A percentile compares a stretch with the other conserved stretches of the same genome.
These are phyloP conservation scores for Stichodactyla mertensii DNA, from an alignment of 64 coral and sea anemone species.

Conservation along the genomic window DNA sequence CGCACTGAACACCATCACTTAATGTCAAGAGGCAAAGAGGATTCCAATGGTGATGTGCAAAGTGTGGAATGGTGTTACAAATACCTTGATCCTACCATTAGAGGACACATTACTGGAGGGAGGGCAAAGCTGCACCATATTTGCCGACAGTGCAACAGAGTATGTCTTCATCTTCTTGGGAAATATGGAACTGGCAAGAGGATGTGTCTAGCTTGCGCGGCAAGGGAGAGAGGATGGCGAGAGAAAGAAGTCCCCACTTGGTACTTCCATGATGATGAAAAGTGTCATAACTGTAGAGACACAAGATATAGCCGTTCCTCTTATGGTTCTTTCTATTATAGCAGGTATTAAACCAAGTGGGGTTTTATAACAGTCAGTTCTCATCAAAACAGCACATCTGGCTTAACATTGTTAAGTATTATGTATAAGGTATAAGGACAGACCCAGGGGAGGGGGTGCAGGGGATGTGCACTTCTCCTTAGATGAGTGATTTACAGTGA, in stretches of 20 bases:
- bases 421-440: too few relatives aligned
- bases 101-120: not conserved
- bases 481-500: too few relatives aligned
- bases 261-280: not conserved
- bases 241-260: not conserved
- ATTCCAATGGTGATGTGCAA: not conserved
- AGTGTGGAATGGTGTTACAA: not conserved
- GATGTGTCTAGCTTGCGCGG: not conserved
- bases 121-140: not conserved
- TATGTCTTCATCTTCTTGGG: slow-evolving; percentile 16
- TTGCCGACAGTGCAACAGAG: not conserved
- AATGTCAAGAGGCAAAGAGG: not conserved
- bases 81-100: not conserved
- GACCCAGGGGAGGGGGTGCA: too few relatives aligned
- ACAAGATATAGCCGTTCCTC: not conserved
- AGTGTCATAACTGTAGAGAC: not conserved
- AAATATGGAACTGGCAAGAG: not conserved
- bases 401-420: too few relatives aligned
- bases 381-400: too few relatives aligned
- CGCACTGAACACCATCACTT: not conserved
- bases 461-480: too few relatives aligned
- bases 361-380: too few relatives aligned
- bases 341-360: not conserved
- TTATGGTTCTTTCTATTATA: not conserved
- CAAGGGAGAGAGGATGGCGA: not conserved